Evolutionary conservation across 2,797 vertebrate genomes (phyloP), one percentile per base, ranked within the genome.

Genomic region (Falco peregrinus): DNA sequence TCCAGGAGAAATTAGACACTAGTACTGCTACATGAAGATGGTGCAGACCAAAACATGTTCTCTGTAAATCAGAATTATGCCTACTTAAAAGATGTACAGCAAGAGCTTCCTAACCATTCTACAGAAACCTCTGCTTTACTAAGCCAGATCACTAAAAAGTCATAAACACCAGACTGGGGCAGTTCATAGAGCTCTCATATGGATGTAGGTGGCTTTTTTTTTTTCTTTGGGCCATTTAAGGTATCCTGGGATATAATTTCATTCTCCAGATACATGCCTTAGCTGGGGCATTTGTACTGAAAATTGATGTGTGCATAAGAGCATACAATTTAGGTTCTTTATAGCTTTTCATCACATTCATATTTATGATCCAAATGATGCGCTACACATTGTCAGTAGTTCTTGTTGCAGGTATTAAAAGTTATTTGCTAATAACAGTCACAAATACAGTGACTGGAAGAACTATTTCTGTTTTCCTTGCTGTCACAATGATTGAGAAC

Each of bases 271-370:
- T 3, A 33, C 0, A 1, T 68, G 64, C 26, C 28, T 68, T 57
- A 16, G 19, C 54, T 65, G 33, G 41, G 31, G 29, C 24, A 45
- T 71, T 18, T 57, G 54, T 31, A 22, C 13, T 69, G 47, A 73
- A 92, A 68, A 76, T 48, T 0, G 0, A 31, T 2, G 1, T 51
- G 14, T 29, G 63, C 4, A 2, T 21, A 26, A 39, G 3, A 73
- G 7, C 19, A 69, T 45, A n/a, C 5, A 78, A 47, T 69, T 54
- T 57, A 56, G 10, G 8, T 21, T 84, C 35, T 43, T 91, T 41
- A 25, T 28, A 78, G 13, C 7, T 67, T 33, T 85, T 64, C 0
- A n/a, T 91, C 41, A 84, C 54, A 75, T n/a, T 59, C 16, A 2
- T 22, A 19, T 29, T 53, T 65, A 37, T 13, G 28, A 80, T 41